A percentile compares a stretch with the other conserved stretches of the same genome.
phyloP scores from a whole-genome alignment of 2,797 vertebrate species.

The Megalops cyprinoides region DNA sequence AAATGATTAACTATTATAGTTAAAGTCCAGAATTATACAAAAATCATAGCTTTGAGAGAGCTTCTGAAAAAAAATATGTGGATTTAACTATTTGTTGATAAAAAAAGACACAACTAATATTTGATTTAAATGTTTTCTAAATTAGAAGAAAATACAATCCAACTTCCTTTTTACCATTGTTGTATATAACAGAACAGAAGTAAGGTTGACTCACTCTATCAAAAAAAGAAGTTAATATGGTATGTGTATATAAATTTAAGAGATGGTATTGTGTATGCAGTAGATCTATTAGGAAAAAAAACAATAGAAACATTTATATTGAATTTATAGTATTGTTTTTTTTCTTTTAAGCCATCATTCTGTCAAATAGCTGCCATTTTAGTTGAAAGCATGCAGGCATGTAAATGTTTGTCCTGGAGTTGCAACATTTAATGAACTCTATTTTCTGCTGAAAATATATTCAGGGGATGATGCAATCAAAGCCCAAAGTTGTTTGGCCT shows the following conservation, averaged over 20 bases:
- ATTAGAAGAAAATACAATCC: slow-evolving; percentile 85
- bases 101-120: slow-evolving; percentile 73
- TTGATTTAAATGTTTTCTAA: slow-evolving; percentile 83
- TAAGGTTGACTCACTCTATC: slow-evolving; percentile 65
- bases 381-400: slow-evolving; percentile 99
- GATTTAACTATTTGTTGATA: slow-evolving; percentile 70
- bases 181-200: slow-evolving; percentile 76
- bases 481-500: slow-evolving; percentile 62
- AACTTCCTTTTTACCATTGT: slow-evolving; percentile 81
- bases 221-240: slow-evolving; percentile 59
- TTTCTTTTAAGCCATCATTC: slow-evolving; percentile 92
- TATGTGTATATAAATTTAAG: slow-evolving; percentile 97
- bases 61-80: slow-evolving; percentile 62
- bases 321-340: slow-evolving; percentile 74
- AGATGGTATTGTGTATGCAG: slow-evolving; percentile 99
- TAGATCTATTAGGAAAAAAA: slow-evolving; percentile 95
- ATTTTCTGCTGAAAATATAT: slow-evolving; percentile 91
- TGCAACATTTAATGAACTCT: slow-evolving; percentile 99
- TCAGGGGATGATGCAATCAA: slow-evolving; percentile 65
- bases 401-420: slow-evolving; percentile 99
- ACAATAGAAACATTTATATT: slow-evolving; percentile 89
- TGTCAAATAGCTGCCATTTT: slow-evolving; percentile 98
- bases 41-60: slow-evolving; percentile 43
- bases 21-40: slow-evolving; percentile 67
- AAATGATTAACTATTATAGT: slow-evolving; percentile 37